phyloP scores from a whole-genome alignment of 2,888 invertebrate genomes.

The Hemistola chrysoprasaria region DNA sequence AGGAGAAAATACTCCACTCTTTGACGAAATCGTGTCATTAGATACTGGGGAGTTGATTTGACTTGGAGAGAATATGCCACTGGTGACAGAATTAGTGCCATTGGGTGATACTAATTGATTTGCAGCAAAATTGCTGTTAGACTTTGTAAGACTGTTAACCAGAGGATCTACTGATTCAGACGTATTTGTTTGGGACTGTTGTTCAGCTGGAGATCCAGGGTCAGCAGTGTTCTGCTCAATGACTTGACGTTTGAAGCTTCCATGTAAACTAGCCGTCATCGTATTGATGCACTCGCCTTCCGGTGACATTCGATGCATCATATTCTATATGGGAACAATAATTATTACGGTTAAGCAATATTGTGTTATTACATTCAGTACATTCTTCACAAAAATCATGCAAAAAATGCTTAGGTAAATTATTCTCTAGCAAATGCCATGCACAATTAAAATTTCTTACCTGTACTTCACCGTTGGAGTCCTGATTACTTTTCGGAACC shows the following conservation, averaged over 20 bases:
- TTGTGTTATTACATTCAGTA: conserved; percentile 39
- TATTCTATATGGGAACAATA: conserved; percentile 80
- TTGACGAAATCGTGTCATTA: conserved; percentile 77
- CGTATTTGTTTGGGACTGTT: conserved; percentile 67
- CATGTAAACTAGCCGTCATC: conserved; percentile 85
- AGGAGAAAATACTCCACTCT: conserved; percentile 78
- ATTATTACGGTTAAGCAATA: conserved; percentile 33
- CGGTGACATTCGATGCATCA: conserved; percentile 87
- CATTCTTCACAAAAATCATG: conserved; percentile 29
- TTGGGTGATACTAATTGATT: conserved; percentile 76
- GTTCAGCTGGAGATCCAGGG: conserved; percentile 67
- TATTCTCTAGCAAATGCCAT: conserved; percentile 39
- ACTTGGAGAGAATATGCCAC: conserved; percentile 79
- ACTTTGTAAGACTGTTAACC: conserved; percentile 67
- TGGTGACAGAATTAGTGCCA: conserved; percentile 76
- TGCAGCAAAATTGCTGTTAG: conserved; percentile 61
- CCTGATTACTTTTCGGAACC: conserved; percentile 55
- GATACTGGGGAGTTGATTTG: conserved; percentile 79
- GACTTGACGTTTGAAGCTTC: conserved; percentile 84
- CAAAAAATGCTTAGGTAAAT: conserved; percentile 23
- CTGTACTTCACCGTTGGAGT: conserved; percentile 67
- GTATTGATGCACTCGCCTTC: conserved; percentile 85
- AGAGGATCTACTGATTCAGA: conserved; percentile 66
- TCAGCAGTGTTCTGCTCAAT: conserved; percentile 68
- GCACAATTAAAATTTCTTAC: conserved; percentile 53